These are phyloP conservation scores for Scophthalmus maximus DNA, from an alignment of 2,113 vertebrate genomes.

Conservation along the genomic window DNA sequence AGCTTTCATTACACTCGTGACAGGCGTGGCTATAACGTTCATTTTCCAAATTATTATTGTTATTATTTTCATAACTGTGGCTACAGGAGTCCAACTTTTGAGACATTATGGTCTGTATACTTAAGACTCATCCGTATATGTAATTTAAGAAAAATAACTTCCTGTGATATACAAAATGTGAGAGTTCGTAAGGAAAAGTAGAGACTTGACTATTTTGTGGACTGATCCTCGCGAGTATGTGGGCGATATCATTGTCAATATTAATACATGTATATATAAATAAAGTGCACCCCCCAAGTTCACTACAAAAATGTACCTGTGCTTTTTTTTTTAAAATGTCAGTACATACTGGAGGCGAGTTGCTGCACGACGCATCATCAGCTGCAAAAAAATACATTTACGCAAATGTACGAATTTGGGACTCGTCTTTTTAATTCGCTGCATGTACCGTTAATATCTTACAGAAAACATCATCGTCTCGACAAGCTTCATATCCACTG, in stretches of 20 bases:
- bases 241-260: too few species aligned
- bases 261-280: too few species aligned
- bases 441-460: not conserved
- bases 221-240: too few species aligned
- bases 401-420: not conserved
- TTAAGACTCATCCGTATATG: too few species aligned
- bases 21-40: not conserved
- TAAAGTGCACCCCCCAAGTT: constrained; percentile 7
- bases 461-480: not conserved
- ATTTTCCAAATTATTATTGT: not conserved
- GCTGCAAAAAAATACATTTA: not conserved
- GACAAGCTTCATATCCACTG: too few species aligned
- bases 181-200: not conserved
- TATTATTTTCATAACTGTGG: not conserved
- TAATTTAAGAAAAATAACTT: not conserved
- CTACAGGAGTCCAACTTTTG: not conserved
- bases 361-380: too few species aligned
- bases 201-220: too few species aligned
- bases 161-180: not conserved
- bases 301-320: constrained; percentile 29
- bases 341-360: too few species aligned
- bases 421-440: not conserved
- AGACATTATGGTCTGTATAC: not conserved
- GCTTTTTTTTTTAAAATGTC: not conserved
- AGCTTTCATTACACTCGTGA: not conserved